Conservation (phyloP, 2,888 invertebrate species). For the Tenthredo amoena region DNA sequence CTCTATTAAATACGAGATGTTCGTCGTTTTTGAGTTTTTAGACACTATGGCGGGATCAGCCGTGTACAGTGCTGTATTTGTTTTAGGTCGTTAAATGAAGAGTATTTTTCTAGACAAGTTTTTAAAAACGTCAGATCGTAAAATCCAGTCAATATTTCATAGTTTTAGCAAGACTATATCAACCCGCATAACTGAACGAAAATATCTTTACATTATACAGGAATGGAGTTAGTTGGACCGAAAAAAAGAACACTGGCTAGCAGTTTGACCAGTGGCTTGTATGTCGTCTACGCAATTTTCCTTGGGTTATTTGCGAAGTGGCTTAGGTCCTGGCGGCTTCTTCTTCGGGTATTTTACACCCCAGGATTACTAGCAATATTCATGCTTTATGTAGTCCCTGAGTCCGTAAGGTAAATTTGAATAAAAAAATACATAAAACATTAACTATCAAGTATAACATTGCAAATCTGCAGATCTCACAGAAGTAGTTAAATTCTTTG, state of each 20-base stretch:
- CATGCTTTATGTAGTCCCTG: constrained; percentile 85
- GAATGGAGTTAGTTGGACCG: constrained; percentile 88
- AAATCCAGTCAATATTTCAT: neutral
- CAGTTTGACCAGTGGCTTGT: constrained; percentile 85
- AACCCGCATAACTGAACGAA: constrained; percentile 7
- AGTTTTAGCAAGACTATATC: neutral
- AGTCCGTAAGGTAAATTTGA: constrained; percentile 80
- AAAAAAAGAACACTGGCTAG: constrained; percentile 86
- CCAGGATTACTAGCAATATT: constrained; percentile 85
- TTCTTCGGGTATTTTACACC: constrained; percentile 83
- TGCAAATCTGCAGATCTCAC: neutral
- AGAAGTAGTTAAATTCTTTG: neutral
- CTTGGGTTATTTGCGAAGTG: constrained; percentile 85
- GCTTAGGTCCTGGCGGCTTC: constrained; percentile 84
- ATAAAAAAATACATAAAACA: neutral
- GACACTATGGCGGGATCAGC: constrained; percentile 86
- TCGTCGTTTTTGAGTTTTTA: constrained; percentile 85
- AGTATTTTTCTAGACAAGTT: neutral
- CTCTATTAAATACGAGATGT: constrained; percentile 85
- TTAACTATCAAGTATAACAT: neutral
- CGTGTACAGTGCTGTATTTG: constrained; percentile 86
- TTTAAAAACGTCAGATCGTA: neutral
- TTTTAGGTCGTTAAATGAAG: constrained; percentile 81
- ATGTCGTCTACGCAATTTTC: constrained; percentile 85
- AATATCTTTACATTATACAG: constrained; percentile 77